Evolutionary conservation across 2,113 vertebrate genomes (phyloP).

Genomic region (Hippocampus abdominalis): DNA sequence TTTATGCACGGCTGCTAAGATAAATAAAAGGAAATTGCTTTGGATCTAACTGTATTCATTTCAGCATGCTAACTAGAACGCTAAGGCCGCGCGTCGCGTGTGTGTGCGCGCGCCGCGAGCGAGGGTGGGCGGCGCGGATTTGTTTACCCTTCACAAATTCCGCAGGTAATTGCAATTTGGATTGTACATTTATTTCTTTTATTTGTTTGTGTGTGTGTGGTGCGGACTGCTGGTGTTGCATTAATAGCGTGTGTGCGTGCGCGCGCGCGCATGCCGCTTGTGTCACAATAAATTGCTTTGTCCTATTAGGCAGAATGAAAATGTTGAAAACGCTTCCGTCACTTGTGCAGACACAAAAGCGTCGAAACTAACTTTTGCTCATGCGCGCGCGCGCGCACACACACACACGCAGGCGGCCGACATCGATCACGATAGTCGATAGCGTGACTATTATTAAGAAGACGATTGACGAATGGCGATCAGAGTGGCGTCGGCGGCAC

Average conservation of each 20-base stretch:
- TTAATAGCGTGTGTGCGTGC: conserved; percentile 11
- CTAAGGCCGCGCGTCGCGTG: conserved; percentile 67
- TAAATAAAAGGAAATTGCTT: conserved; percentile 99
- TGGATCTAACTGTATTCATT: conserved; percentile 99
- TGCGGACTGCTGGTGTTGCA: conserved; percentile 14
- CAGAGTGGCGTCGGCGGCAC: no score
- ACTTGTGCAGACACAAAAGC: not conserved
- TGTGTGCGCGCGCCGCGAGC: conserved; percentile 14
- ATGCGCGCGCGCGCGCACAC: conserved; percentile 22
- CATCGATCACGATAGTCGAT: no score
- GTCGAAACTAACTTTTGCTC: not conserved
- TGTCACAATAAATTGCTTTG: conserved; percentile 95
- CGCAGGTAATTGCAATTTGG: conserved; percentile 99
- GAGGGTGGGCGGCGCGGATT: conserved; percentile 45
- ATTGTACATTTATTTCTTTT: conserved; percentile 94
- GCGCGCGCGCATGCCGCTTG: not conserved
- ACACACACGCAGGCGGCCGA: not conserved
- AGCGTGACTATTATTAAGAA: no score
- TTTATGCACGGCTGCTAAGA: conserved; percentile 99
- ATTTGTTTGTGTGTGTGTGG: conserved; percentile 16
- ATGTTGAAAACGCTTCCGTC: not conserved
- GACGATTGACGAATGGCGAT: no score
- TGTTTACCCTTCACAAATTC: conserved; percentile 98
- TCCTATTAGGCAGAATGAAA: conserved; percentile 69
- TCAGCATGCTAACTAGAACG: conserved; percentile 96